Evolutionary conservation across 2,888 invertebrate genomes (phyloP), one percentile per base, ranked within the genome.

Genomic region (Leucozona laternaria): DNA sequence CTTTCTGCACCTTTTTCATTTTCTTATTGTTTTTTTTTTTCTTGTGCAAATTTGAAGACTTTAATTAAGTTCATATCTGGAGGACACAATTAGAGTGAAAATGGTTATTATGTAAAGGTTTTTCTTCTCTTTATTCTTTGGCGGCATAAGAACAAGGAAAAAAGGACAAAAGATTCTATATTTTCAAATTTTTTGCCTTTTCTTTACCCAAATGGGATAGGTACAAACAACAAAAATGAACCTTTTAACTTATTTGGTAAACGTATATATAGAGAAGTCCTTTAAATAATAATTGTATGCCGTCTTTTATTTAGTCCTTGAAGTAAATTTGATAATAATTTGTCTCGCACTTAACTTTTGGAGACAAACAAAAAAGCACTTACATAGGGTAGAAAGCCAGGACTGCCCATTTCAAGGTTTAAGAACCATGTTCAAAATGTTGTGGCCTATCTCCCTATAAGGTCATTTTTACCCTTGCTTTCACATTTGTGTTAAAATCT

Each of bases 31-130:
- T 34, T 8, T 37, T 11, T 6, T n/a, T 57, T 45, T 45, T 34
- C 2, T n/a, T 45, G 37, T 34, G 53, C 55, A 22, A 58, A 64
- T 17, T 82, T 60, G 28, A 57, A 58, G 72, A 37, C 71, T 76
- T 77, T 77, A 84, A 84, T 84, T 84, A 84, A 84, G 84, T 84
- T 84, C 84, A 80, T 80, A 80, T 80, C 84, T 84, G n/a, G 76
- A 53, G 80, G 80, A 80, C 66, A 80, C 84, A 84, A 84, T 84
- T 84, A 77, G 68, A 80, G 40, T 66, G 55, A 40, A 76, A 84
- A 84, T 80, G 66, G 60, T 72, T 72, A 73, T 83, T 72, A 68
- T 83, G 68, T 45, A 78, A 80, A 40, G 62, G 64, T 70, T 57
- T 68, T 28, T 34, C 28, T 8, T 20, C 0, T 25, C 15, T 43